Conservation (phyloP, 2,888 invertebrate species). For the Catotricha subobsoleta region DNA sequence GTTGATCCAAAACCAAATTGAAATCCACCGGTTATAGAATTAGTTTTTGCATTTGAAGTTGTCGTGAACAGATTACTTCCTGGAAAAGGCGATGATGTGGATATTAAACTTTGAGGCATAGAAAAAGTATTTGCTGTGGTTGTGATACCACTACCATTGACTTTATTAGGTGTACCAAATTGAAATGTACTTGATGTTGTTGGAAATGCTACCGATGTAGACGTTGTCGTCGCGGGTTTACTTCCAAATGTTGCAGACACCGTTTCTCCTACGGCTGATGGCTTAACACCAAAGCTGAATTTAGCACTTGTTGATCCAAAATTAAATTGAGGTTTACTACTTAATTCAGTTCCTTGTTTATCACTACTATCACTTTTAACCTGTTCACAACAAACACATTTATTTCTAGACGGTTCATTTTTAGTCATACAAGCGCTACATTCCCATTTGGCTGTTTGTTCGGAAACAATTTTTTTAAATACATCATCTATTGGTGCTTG, state of each 20-base stretch:
- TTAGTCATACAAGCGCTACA: slow-evolving; percentile 42
- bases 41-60: neutral
- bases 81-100: neutral
- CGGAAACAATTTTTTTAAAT: slow-evolving; percentile 22
- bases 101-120: no score
- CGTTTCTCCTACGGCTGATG: neutral
- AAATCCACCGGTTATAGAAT: neutral
- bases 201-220: neutral
- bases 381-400: slow-evolving; percentile 41
- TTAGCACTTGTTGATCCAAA: neutral
- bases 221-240: neutral
- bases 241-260: neutral
- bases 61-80: neutral
- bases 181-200: neutral
- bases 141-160: no score
- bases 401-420: slow-evolving; percentile 31
- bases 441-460: slow-evolving; percentile 34
- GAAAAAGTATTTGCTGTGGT: no score
- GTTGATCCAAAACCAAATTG: neutral
- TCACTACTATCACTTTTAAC: neutral
- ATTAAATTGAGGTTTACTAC: neutral
- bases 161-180: neutral
- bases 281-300: slow-evolving; percentile 1
- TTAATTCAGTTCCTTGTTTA: neutral
- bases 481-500: slow-evolving; percentile 19